Evolutionary conservation across 2,888 invertebrate species (phyloP), one percentile per base, ranked within the genome.

Genomic region (Xestia ashworthii): DNA sequence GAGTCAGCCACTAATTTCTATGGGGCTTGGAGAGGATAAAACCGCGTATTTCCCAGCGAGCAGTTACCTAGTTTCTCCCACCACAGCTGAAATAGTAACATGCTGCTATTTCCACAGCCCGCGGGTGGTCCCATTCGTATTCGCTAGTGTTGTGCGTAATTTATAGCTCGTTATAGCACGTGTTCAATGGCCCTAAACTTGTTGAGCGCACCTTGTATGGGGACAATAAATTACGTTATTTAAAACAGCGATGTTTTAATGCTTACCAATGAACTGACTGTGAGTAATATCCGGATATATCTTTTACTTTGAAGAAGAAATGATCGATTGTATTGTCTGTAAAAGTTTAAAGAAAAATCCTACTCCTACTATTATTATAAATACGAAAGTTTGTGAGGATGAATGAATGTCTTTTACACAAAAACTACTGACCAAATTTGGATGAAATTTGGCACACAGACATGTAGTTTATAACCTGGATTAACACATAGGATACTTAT

Each of bases 101-200:
- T 62, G 58, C 62, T 62, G 67, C 70, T 82, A 81, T 81, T 81
- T 80, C 69, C 80, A 77, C 71, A 58, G 67, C 25, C 48, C 70
- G 82, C 78, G 85, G 83, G 90, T 90, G 90, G 90, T 87, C 89
- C 66, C 66, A 88, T 85, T 88, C 74, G 81, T 80, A 89, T 82
- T 84, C 81, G 74, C 76, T 62, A 73, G 71, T 75, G 74, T 71
- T 84, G 46, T 81, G 65, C 64, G 82, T 78, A 85, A 83, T 86
- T 89, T 85, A 89, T 86, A 84, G 73, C 73, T 81, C 81, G 80
- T 74, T 86, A 75, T 70, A 71, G 74, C 71, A 75, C 85, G 81
- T 82, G 71, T 77, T 77, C n/a, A 81, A 85, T 82, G 68, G 73
- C 60, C 48, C 65, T 71, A 58, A 55, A 55, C 77, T 67, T 87